A percentile compares a stretch with the other conserved stretches of the same genome.
Evolutionary conservation across 2,113 vertebrate species (phyloP).

Genomic region (Pelecanoides urinatrix): DNA sequence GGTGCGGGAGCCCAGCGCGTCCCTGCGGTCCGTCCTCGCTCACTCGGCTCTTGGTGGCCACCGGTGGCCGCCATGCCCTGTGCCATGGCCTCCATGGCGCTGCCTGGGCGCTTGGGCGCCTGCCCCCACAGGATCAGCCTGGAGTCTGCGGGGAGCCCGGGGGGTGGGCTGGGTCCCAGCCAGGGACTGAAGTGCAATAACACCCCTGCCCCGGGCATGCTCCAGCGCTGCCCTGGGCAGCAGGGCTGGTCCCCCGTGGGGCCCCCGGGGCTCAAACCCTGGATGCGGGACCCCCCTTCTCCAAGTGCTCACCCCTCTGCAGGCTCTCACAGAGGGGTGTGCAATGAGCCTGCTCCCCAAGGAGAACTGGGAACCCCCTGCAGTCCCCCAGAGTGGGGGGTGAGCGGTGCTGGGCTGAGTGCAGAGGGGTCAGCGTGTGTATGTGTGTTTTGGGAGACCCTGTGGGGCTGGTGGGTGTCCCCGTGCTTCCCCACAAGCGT

Average conservation of each 20-base stretch:
- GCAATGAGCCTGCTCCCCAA: background rate
- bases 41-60: fast-evolving
- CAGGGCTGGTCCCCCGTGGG: background rate
- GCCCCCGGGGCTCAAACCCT: background rate
- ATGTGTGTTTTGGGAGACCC: background rate
- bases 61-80: fast-evolving
- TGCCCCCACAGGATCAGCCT: background rate
- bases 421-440: background rate
- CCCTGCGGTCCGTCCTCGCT: background rate
- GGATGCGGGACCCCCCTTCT: background rate
- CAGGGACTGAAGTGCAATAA: constrained; percentile 44
- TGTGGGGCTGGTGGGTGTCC: background rate
- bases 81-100: fast-evolving
- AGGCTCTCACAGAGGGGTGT: background rate
- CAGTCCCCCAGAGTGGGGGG: fast-evolving
- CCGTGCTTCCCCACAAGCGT: fast-evolving
- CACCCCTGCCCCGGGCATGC: background rate
- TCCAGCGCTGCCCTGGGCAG: background rate
- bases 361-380: background rate
- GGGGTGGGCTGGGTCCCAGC: background rate
- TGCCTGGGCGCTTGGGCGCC: background rate
- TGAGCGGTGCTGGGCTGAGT: background rate
- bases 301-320: background rate
- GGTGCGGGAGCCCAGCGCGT: background rate
- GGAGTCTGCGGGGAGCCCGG: background rate